These are phyloP conservation scores for Alviniconcha marisindica DNA, from an alignment of 1,140 invertebrate genomes.

Conservation along the genomic window DNA sequence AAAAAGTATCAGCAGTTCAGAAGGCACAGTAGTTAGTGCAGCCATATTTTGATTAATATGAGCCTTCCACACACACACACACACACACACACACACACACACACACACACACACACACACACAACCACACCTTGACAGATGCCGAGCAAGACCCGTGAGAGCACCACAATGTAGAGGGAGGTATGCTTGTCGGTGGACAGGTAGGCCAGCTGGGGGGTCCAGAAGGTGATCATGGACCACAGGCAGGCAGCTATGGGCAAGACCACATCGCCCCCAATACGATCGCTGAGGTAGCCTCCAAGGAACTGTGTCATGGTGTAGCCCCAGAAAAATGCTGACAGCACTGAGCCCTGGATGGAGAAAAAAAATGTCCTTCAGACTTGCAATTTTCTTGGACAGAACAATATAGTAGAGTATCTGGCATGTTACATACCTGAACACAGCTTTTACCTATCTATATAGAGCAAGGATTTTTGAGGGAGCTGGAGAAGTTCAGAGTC, in stretches of 20 bases:
- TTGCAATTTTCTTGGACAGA: not conserved
- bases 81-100: too few species aligned
- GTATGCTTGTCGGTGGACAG: conserved; percentile 79
- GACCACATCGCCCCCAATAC: conserved; percentile 83
- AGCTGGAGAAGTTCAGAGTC: not conserved
- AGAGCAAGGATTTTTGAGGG: not conserved
- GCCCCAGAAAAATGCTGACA: conserved; percentile 88
- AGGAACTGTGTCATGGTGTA: conserved; percentile 85
- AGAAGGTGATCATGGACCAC: conserved; percentile 83
- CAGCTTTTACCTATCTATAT: too few species aligned
- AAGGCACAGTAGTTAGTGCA: too few species aligned
- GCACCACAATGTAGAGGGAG: conserved; percentile 80
- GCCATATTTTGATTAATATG: too few species aligned
- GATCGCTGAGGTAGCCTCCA: conserved; percentile 84
- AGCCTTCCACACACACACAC: too few species aligned
- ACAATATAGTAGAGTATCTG: too few species aligned
- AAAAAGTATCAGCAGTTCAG: too few species aligned
- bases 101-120: not conserved
- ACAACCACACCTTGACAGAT: conserved; percentile 81
- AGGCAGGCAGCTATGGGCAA: conserved; percentile 81
- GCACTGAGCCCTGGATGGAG: conserved; percentile 79
- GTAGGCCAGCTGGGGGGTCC: conserved; percentile 83
- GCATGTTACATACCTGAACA: not conserved
- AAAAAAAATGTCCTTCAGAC: not conserved
- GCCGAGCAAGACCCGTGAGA: conserved; percentile 82